Conservation (phyloP, 2,888 invertebrate genomes). For the Byasa hedistus region DNA sequence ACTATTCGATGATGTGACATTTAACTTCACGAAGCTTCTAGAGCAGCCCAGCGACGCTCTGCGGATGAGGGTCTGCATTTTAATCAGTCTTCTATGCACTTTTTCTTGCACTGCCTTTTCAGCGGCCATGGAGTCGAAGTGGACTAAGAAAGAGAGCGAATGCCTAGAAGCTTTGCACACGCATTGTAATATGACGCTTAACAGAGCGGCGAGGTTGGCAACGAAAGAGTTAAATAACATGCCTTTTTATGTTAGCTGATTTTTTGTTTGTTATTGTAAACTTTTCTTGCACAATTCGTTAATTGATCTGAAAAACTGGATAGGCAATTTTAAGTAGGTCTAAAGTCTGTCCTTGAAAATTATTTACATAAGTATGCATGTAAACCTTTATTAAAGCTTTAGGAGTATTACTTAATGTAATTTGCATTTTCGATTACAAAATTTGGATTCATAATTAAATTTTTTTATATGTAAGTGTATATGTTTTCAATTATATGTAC, state of each 20-base stretch:
- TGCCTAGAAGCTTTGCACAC: constrained; percentile 80
- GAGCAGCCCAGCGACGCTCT: constrained; percentile 79
- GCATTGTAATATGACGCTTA: constrained; percentile 82
- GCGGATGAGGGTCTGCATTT: constrained; percentile 83
- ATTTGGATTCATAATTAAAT: too few relatives aligned
- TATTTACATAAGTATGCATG: too few relatives aligned
- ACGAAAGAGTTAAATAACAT: constrained; percentile 78
- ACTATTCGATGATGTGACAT: constrained; percentile 75
- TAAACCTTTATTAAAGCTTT: too few relatives aligned
- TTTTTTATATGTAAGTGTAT: too few relatives aligned
- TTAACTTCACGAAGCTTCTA: constrained; percentile 78
- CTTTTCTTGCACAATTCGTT: neutral
- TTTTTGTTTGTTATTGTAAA: neutral
- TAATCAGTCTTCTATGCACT: constrained; percentile 85
- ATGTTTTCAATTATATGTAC: too few relatives aligned
- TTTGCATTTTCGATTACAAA: too few relatives aligned
- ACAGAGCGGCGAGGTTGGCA: constrained; percentile 79
- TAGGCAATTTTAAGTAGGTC: too few relatives aligned
- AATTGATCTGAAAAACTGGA: neutral
- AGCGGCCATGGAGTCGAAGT: constrained; percentile 76
- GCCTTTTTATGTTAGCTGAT: constrained; percentile 63
- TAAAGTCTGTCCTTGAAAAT: too few relatives aligned
- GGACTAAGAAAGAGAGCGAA: constrained; percentile 81
- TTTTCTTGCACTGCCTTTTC: constrained; percentile 83
- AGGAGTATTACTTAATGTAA: too few relatives aligned